Evolutionary conservation across 2,797 vertebrate genomes (phyloP).

Genomic region (Gephyroberyx darwinii): DNA sequence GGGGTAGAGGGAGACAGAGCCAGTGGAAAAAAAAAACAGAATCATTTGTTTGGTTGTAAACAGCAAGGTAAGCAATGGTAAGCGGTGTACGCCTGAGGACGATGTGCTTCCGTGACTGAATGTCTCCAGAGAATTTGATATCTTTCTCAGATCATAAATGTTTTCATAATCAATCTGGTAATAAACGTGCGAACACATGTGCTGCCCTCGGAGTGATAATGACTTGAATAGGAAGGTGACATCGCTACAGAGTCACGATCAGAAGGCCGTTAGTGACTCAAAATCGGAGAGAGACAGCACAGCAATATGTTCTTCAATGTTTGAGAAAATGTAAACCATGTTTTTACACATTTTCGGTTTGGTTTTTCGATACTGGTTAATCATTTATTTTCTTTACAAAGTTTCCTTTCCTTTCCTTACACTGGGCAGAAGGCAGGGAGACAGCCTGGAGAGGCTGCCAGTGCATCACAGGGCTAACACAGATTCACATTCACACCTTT

Average conservation of each 20-base stretch:
- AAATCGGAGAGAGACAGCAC: constrained; percentile 48
- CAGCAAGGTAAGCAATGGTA: constrained; percentile 57
- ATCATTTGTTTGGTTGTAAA: constrained; percentile 37
- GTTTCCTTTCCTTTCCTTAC: constrained; percentile 33
- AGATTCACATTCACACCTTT: neutral
- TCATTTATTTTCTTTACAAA: constrained; percentile 45
- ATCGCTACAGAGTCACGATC: neutral
- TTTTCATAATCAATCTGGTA: constrained; percentile 62
- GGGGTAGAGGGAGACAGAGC: constrained; percentile 10
- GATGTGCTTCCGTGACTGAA: constrained; percentile 66
- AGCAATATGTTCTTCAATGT: constrained; percentile 31
- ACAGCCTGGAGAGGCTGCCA: constrained; percentile 43
- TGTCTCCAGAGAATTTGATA: constrained; percentile 42
- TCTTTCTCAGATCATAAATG: constrained; percentile 72
- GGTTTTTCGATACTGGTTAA: constrained; percentile 9
- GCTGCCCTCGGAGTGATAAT: constrained; percentile 35
- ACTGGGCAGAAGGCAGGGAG: constrained; percentile 45
- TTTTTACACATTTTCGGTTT: constrained; percentile 1
- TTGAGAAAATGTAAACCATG: constrained; percentile 20
- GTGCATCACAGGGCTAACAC: constrained; percentile 28
- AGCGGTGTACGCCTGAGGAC: constrained; percentile 51
- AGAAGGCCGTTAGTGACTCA: constrained; percentile 47
- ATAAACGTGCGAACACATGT: constrained; percentile 58
- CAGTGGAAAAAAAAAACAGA: neutral
- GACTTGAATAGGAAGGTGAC: constrained; percentile 51